Conservation (phyloP, 2,797 vertebrate genomes). For the Manis javanica region DNA sequence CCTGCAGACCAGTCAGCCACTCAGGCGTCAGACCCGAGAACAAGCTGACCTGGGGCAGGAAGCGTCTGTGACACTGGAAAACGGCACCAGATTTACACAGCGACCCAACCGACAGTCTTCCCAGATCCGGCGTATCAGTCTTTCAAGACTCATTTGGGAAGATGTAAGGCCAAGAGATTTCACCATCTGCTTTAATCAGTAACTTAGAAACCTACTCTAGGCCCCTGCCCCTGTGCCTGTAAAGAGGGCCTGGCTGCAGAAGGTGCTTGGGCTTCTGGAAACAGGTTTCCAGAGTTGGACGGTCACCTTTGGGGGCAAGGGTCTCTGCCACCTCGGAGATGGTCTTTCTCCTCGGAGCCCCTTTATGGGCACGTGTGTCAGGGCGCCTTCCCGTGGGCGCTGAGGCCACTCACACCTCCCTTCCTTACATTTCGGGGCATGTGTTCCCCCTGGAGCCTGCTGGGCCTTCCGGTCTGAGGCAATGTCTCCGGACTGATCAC, state of each 20-base stretch:
- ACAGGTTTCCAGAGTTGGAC: neutral
- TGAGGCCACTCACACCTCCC: no score
- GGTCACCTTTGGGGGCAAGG: neutral
- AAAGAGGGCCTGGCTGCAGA: conserved; percentile 11
- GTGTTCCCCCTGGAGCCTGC: neutral
- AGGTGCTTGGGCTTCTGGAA: neutral
- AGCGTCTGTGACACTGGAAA: neutral
- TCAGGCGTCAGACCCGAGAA: neutral
- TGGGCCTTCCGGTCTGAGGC: neutral
- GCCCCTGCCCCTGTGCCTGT: neutral
- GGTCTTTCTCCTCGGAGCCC: neutral
- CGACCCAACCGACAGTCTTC: neutral
- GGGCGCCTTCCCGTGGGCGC: no score
- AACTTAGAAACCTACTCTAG: conserved; percentile 53
- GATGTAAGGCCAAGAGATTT: neutral
- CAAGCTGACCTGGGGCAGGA: neutral
- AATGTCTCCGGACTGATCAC: conserved; percentile 16
- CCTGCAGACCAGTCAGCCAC: neutral
- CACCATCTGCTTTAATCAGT: conserved; percentile 39
- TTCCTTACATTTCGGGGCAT: neutral
- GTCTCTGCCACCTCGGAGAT: neutral
- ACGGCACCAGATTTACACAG: neutral
- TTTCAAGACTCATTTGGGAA: neutral
- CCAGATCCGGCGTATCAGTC: neutral
- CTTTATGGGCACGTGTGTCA: fast-evolving